These are phyloP conservation scores for Galeruca laticollis DNA, from an alignment of 2,888 invertebrate genomes.

Conservation along the genomic window DNA sequence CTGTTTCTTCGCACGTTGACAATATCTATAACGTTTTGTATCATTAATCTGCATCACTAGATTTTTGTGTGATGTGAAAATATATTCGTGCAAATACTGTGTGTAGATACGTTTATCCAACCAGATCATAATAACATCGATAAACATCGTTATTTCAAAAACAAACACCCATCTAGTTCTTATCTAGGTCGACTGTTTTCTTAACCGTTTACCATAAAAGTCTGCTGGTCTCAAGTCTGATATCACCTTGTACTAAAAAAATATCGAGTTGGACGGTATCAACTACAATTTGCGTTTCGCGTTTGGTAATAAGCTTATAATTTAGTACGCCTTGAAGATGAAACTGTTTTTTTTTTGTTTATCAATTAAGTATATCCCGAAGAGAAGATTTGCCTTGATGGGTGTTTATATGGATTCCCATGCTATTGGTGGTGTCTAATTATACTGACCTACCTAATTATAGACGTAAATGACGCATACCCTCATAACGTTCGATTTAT, in stretches of 20 bases:
- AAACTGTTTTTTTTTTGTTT: background rate
- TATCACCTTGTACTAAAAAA: slow-evolving; percentile 48
- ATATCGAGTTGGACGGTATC: slow-evolving; percentile 19
- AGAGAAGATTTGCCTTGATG: slow-evolving; percentile 1
- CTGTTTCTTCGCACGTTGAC: no score
- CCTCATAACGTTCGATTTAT: background rate
- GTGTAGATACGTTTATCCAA: background rate
- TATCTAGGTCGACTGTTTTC: slow-evolving; percentile 43
- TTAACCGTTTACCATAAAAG: slow-evolving; percentile 44
- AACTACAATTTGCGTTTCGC: slow-evolving; percentile 6
- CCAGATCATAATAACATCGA: slow-evolving; percentile 8
- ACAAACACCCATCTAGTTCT: slow-evolving; percentile 32
- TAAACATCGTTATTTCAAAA: slow-evolving; percentile 27
- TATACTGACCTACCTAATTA: background rate
- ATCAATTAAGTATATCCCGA: slow-evolving; percentile 6
- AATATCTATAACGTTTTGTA: no score
- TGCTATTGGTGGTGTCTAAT: background rate
- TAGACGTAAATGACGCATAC: background rate
- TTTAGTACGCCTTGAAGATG: slow-evolving; percentile 15
- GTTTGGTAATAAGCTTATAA: slow-evolving; percentile 25
- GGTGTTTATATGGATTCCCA: background rate
- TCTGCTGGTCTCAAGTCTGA: slow-evolving; percentile 26
- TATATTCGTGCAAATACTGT: background rate
- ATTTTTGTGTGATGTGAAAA: background rate
- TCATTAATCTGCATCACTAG: no score